Evolutionary conservation across 2,113 vertebrate genomes (phyloP).

Genomic region (Percina caprodes): DNA sequence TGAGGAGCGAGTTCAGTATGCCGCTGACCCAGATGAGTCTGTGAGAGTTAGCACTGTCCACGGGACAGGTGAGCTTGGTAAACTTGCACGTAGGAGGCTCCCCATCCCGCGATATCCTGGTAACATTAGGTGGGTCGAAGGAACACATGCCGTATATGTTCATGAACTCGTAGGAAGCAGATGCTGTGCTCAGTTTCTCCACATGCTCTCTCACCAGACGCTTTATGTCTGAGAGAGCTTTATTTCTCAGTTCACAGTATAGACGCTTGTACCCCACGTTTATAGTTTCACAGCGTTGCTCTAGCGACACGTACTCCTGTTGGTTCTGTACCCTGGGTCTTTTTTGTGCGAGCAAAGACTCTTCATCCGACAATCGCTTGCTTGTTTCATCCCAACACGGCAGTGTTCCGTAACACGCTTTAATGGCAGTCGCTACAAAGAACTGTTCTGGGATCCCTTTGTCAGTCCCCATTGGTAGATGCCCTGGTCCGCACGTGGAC

Average conservation of each 20-base stretch:
- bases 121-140: background rate
- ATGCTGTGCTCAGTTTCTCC: background rate
- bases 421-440: constrained; percentile 9
- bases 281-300: background rate
- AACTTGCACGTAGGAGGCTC: background rate
- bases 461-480: background rate
- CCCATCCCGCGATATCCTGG: background rate
- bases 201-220: background rate
- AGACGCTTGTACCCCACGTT: background rate
- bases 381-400: background rate
- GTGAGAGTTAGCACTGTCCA: background rate
- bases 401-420: constrained; percentile 4
- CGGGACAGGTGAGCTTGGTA: background rate
- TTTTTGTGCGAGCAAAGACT: background rate
- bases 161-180: constrained; percentile 20
- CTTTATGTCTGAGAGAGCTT: background rate
- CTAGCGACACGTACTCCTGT: background rate
- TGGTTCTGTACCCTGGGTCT: background rate
- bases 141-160: constrained; percentile 20
- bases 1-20: constrained; percentile 5
- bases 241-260: background rate
- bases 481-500: background rate
- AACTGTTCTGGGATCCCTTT: background rate
- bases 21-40: background rate
- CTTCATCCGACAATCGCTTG: rapidly evolving